Evolutionary conservation across 2,888 invertebrate species (phyloP).

Genomic region (Agapostemon virescens): DNA sequence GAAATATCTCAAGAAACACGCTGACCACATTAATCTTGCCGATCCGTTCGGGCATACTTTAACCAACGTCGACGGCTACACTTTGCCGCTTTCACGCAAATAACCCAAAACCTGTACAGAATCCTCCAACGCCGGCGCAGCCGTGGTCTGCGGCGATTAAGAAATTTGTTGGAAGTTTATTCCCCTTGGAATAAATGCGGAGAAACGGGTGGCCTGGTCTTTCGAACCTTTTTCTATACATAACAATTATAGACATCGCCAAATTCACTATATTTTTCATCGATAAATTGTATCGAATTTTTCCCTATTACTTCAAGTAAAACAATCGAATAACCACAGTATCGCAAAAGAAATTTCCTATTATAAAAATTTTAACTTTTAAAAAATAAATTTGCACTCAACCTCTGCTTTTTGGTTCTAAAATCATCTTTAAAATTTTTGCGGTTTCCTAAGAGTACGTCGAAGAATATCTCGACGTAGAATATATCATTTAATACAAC

Average conservation of each 20-base stretch:
- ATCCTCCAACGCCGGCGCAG: neutral
- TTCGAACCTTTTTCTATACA: neutral
- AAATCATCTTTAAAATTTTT: too few relatives aligned
- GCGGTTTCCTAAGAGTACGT: neutral
- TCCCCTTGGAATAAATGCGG: neutral
- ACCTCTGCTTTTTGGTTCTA: neutral
- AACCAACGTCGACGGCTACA: conserved; percentile 44
- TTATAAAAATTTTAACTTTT: neutral
- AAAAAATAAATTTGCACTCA: neutral
- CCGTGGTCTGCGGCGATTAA: neutral
- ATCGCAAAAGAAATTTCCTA: neutral
- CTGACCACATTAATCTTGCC: conserved; percentile 76
- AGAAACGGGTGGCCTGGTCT: too few relatives aligned
- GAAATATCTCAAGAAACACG: conserved; percentile 77
- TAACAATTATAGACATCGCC: neutral
- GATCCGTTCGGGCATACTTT: conserved; percentile 69
- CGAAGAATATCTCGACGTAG: too few relatives aligned
- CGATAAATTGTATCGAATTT: neutral
- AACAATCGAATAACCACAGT: neutral
- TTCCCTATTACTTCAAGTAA: neutral
- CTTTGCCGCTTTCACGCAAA: conserved; percentile 28
- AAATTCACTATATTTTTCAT: neutral
- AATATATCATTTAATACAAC: too few relatives aligned
- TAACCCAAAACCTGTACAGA: conserved; percentile 35
- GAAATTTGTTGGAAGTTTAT: conserved; percentile 6